Percentiles rank a stretch among this genome's conserved stretches.
These are phyloP conservation scores for Stenchaetothrips biformis DNA, from an alignment of 2,888 invertebrate genomes.

Conservation along the genomic window DNA sequence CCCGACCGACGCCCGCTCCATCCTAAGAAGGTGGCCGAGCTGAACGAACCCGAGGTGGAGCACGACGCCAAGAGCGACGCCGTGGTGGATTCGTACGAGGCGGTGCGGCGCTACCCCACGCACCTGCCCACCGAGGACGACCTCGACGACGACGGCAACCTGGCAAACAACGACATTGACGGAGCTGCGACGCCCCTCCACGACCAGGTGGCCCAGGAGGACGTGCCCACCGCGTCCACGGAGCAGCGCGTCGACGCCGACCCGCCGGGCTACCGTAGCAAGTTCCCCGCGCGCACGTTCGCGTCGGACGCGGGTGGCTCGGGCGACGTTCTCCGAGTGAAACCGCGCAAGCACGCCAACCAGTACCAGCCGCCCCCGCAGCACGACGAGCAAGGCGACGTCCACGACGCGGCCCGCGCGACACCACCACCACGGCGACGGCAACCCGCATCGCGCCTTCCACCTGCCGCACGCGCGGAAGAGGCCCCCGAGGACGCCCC, in stretches of 20 bases:
- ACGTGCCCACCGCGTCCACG: conserved; percentile 12
- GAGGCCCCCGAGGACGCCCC: too few relatives aligned
- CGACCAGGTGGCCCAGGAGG: conserved; percentile 16
- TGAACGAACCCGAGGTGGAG: neutral
- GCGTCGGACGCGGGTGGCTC: conserved; percentile 3
- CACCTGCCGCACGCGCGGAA: too few relatives aligned
- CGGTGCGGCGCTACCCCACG: conserved; percentile 1
- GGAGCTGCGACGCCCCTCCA: neutral
- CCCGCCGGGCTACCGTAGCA: neutral
- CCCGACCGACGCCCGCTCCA: neutral
- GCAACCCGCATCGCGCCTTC: too few relatives aligned
- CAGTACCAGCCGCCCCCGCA: conserved; percentile 1
- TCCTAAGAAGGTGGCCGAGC: neutral
- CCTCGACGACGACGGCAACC: neutral
- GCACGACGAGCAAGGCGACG: neutral
- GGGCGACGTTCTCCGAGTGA: neutral
- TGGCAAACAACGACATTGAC: neutral
- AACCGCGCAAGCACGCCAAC: conserved; percentile 7
- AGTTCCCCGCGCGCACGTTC: conserved; percentile 10
- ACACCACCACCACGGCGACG: too few relatives aligned
- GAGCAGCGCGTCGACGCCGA: neutral
- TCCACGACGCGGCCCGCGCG: neutral
- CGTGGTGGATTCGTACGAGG: conserved; percentile 16
- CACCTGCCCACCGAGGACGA: conserved; percentile 12
- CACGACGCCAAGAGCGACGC: conserved; percentile 17